Base-by-base conservation (phyloP, 2,797 vertebrate species). In the Diglossa cyanea region DNA sequence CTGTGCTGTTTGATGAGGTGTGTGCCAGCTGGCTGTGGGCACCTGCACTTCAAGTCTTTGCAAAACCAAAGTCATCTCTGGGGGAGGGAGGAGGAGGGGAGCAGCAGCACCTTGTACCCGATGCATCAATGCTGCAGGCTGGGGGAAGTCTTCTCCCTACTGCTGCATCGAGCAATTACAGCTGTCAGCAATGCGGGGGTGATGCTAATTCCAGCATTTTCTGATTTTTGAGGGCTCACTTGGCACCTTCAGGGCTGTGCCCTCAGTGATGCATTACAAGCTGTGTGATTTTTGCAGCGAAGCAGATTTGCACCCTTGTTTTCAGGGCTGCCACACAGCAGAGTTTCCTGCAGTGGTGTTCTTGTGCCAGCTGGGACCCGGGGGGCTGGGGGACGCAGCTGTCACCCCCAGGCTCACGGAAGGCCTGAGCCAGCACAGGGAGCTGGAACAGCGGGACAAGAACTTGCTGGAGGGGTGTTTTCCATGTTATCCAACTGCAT, bases 261-360 rank as follows among this genome's bases (percentile, higher is more conserved):
- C 45, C 23, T 51, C 0, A 0, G 19, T 37, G 65, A 8, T 0
- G 0, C 44, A 5, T 47, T 30, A 37, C 16, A 60, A 81, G 16
- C 25, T 3, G 6, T 44, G 13, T n/a, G 4, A 45, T 48, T 90
- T 40, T 31, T 33, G 50, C 48, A 11, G 44, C 2, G 40, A 28
- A 25, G 28, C 40, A 51, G 44, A 51, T 73, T 62, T 73, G 51
- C 44, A 57, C 11, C 33, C 72, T 44, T 66, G 17, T 80, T 80
- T 62, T 58, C 63, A 33, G 72, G 63, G 40, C 57, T 20, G 25
- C 47, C 82, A 24, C 20, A 58, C 67, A 57, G 9, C 2, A 55
- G 33, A 1, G 3, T 31, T 76, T 57, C 55, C 75, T 39, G 50
- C 42, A 57, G 75, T 4, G 1, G 24, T 9, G 53, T 17, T 57